phyloP scores from a whole-genome alignment of 2,113 vertebrate species.

The Raja brachyura region DNA sequence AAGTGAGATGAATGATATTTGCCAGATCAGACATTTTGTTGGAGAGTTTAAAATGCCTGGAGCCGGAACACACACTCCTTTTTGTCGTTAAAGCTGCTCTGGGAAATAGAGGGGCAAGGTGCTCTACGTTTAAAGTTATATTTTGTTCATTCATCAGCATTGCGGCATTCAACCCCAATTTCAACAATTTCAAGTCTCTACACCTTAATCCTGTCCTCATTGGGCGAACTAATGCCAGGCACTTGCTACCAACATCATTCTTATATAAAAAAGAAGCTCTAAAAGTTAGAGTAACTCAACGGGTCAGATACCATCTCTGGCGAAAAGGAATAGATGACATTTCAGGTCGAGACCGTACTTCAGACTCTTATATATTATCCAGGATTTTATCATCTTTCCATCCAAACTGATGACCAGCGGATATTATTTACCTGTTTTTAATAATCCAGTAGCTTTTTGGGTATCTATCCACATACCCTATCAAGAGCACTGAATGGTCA shows the following conservation, averaged over 20 bases:
- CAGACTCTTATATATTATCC: not conserved
- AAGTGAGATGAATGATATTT: not conserved
- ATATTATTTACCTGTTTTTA: conserved; percentile 10
- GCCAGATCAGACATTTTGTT: not conserved
- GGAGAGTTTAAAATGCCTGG: too few species aligned
- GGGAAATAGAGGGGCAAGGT: not conserved
- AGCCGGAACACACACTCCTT: too few species aligned
- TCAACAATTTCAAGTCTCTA: not conserved
- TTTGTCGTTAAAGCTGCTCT: too few species aligned
- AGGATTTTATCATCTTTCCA: not conserved
- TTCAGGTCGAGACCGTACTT: too few species aligned
- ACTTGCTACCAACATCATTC: not conserved
- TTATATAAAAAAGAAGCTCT: too few species aligned
- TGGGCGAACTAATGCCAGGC: not conserved
- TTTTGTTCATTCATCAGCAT: not conserved
- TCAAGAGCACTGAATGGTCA: not conserved
- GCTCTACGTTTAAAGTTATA: not conserved
- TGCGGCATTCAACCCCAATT: not conserved
- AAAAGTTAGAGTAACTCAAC: too few species aligned
- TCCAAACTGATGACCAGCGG: not conserved
- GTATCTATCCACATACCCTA: not conserved
- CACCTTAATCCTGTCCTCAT: not conserved
- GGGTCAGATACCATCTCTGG: too few species aligned
- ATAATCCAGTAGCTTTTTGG: not conserved
- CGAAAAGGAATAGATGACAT: too few species aligned